Base-by-base conservation (phyloP, 2,888 invertebrate genomes). In the Amitus sp. region DNA sequence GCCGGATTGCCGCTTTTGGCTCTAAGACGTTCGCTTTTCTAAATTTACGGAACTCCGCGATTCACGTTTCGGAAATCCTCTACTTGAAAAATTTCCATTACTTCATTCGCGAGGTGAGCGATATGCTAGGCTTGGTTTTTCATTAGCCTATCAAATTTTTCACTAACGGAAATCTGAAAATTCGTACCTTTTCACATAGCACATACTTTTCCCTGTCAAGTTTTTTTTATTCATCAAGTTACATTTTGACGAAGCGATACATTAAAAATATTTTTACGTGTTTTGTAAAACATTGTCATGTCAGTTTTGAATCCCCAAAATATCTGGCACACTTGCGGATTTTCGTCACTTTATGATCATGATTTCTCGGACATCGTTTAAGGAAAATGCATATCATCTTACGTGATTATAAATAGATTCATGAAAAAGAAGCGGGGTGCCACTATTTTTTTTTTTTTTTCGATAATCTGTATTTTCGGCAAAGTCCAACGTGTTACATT, bases 381-480 rank as follows among this genome's bases (percentile, higher is more conserved):
- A 64, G 64, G 64, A 61, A 64, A 60, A 60, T 64, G 54, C 64
- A 64, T 64, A 64, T 64, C 64, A 40, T 60, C 64, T 64, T 64
- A 60, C 64, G 54, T 45, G 51, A 60, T 60, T 64, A 64, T 64
- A 64, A 64, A 64, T 64, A 64, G 64, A 53, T 20, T n/a, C 50
- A 23, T 57, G 59, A 63, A 63, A 37, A 63, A 63, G 62, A 54
- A 53, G 23, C 51, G 54, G 48, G 51, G 28, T 48, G 47, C 51
- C n/a, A n/a, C n/a, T n/a, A n/a, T n/a, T n/a, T n/a, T 10, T 55
- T 52, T 34, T 45, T 34, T 49, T 39, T 52, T 56, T 62, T 39
- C 15, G 30, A 40, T 37, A 34, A 23, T 27, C 47, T 42, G 10
- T 34, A 15, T 60, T 60, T 49, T 48, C 28, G 30, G 19, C 15